Evolutionary conservation across 2,113 vertebrate species (phyloP).

Genomic region (Rhinoderma darwinii): DNA sequence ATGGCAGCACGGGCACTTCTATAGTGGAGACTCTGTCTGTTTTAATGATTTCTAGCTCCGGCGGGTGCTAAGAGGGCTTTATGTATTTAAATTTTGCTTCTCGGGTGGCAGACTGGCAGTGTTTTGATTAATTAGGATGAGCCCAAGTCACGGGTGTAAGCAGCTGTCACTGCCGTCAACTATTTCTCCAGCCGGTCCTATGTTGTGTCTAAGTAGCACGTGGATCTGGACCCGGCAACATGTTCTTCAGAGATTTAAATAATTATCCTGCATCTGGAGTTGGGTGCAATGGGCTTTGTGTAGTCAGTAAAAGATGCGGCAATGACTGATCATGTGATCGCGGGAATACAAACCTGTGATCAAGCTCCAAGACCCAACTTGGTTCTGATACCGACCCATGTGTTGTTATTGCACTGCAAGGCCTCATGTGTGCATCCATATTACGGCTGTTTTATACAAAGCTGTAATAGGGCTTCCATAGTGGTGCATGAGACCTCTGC

Average conservation of each 20-base stretch:
- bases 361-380: neutral
- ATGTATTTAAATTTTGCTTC: slow-evolving; percentile 23
- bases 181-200: neutral
- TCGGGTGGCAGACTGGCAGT: slow-evolving; percentile 16
- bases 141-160: neutral
- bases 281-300: neutral
- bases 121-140: slow-evolving; percentile 23
- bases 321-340: neutral
- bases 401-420: too few relatives aligned
- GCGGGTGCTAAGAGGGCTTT: slow-evolving; percentile 6
- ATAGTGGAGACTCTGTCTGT: neutral
- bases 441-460: neutral
- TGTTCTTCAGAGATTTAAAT: neutral
- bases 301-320: too few relatives aligned
- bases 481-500: too few relatives aligned
- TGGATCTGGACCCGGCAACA: neutral
- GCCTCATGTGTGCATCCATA: neutral
- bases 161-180: neutral
- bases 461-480: neutral
- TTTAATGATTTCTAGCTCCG: slow-evolving; percentile 29
- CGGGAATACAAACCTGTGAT: neutral
- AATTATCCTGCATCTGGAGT: neutral
- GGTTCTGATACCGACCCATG: too few relatives aligned
- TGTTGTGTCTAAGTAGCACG: neutral
- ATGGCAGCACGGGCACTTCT: neutral